Conservation (phyloP, 2,797 vertebrate species). For the Cynopterus sphinx region DNA sequence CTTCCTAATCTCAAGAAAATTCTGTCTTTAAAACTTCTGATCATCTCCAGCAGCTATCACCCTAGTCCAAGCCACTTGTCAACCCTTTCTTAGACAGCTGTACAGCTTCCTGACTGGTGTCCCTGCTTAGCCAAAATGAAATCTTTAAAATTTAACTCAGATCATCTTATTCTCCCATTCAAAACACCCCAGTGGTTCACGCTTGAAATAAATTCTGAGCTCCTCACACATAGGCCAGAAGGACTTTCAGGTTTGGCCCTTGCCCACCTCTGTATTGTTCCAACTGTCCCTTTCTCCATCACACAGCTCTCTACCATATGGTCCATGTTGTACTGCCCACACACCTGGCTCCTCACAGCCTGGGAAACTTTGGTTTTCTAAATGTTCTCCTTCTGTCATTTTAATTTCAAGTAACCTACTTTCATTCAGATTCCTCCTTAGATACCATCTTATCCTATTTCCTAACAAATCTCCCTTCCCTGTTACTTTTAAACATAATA, state of each 20-base stretch:
- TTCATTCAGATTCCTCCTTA: neutral
- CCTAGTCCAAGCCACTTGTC: accelerated
- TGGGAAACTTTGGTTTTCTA: neutral
- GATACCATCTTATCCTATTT: neutral
- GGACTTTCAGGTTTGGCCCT: too few species aligned
- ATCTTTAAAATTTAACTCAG: neutral
- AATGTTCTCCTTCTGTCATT: neutral
- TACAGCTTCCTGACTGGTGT: neutral
- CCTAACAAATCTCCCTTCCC: neutral
- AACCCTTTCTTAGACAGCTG: neutral
- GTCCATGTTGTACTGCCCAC: accelerated
- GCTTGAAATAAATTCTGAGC: neutral
- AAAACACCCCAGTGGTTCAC: neutral
- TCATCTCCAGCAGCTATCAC: neutral
- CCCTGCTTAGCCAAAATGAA: neutral
- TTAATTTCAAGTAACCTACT: too few species aligned
- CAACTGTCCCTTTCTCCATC: neutral
- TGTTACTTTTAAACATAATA: neutral
- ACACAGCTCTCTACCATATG: neutral
- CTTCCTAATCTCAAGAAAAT: neutral
- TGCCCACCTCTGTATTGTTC: neutral
- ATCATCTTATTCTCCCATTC: neutral
- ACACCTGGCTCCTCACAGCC: neutral
- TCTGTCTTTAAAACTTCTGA: neutral
- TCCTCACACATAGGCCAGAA: neutral